Evolutionary conservation across 2,888 invertebrate species (phyloP), one percentile per base, ranked within the genome.

Genomic region (Terebella lapidaria): DNA sequence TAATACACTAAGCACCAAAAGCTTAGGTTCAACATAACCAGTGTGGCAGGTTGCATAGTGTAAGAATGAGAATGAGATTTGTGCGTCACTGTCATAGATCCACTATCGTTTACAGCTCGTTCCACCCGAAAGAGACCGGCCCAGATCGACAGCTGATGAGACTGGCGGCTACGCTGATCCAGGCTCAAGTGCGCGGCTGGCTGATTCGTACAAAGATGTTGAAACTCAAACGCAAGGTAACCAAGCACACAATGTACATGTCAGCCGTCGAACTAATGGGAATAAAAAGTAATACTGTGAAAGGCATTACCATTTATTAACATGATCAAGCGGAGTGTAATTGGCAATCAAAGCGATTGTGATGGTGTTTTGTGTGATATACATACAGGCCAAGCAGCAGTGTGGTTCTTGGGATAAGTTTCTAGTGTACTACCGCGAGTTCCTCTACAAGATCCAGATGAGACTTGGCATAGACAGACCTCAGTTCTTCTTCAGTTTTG

Each of bases 81-180:
- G n/a, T n/a, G n/a, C n/a, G n/a, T n/a, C n/a, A n/a, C n/a, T n/a
- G n/a, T n/a, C n/a, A n/a, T n/a, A n/a, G n/a, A n/a, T n/a, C n/a
- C n/a, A n/a, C n/a, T n/a, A n/a, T n/a, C 15, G 29, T n/a, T 69
- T 66, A 10, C 70, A 77, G 77, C 60, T 71, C 72, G 5, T 77
- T 75, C 58, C 76, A 76, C 64, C 76, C 76, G 0, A 75, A 74
- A 61, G 70, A 71, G 52, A 68, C 67, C 5, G 76, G 76, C 4
- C 72, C 72, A 0, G 70, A 71, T 42, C 72, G 67, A 60, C 63
- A 29, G 20, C n/a, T 64, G 2, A 45, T 64, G 15, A n/a, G 56
- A 22, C 15, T 25, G 29, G 64, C 64, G 3, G 76, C 79, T 15
- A 70, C 69, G 2, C 64, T 67, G 20, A 78, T 79, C 42, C 78